phyloP scores from a whole-genome alignment of 2,888 invertebrate genomes.

The Parochlus steinenii region DNA sequence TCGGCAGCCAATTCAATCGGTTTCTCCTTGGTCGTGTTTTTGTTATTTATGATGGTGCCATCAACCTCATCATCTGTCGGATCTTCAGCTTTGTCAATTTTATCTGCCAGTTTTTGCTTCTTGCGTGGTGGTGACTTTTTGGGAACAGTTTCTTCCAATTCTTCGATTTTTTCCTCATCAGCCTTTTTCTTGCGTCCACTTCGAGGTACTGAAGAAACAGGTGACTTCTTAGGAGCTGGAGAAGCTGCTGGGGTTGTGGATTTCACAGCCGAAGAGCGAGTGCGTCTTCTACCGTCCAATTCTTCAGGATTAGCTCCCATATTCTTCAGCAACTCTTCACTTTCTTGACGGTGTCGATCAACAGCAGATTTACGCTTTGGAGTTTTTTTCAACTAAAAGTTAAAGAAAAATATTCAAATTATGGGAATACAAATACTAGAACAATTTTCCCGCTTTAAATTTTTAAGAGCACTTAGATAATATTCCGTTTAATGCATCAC shows the following conservation, averaged over 20 bases:
- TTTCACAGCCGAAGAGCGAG: conserved; percentile 25
- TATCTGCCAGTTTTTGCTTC: conserved; percentile 1
- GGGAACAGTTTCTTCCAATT: neutral
- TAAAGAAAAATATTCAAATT: conserved; percentile 16
- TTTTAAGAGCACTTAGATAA: neutral
- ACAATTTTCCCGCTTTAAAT: neutral
- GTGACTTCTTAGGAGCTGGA: conserved; percentile 22
- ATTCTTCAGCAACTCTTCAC: conserved; percentile 27
- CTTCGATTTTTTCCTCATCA: conserved; percentile 1
- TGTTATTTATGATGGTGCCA: too few species aligned
- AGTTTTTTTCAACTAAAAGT: conserved; percentile 24
- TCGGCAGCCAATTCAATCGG: too few species aligned
- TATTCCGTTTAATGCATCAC: neutral
- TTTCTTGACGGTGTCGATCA: conserved; percentile 28
- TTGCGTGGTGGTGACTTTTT: conserved; percentile 9
- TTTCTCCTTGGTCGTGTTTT: too few species aligned
- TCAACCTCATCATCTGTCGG: too few species aligned
- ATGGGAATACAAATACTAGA: conserved; percentile 6
- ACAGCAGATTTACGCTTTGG: conserved; percentile 27
- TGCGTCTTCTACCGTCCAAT: neutral
- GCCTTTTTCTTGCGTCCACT: conserved; percentile 24
- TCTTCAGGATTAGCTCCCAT: conserved; percentile 28
- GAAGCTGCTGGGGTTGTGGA: conserved; percentile 25
- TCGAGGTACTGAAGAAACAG: conserved; percentile 18
- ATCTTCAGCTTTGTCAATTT: conserved; percentile 2